phyloP scores from a whole-genome alignment of 2,113 vertebrate species.

The western clawed frog (Xenopus tropicalis) region DNA sequence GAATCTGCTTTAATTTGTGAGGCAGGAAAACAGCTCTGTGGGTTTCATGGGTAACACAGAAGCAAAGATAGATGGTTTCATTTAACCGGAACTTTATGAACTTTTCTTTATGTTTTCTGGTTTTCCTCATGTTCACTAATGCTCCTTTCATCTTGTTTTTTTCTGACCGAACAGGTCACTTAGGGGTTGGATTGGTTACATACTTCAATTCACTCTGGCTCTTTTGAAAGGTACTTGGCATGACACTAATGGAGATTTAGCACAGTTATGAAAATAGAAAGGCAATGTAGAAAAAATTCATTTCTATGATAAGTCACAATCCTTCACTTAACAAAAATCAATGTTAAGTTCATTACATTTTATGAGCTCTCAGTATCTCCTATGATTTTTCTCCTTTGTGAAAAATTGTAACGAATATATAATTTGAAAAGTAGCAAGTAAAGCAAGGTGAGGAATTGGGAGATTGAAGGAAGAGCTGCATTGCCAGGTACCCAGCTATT shows the following conservation, averaged over 20 bases:
- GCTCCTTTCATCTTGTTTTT: slow-evolving; percentile 43
- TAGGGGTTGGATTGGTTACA: slow-evolving; percentile 35
- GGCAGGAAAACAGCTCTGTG: not conserved
- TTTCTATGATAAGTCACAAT: slow-evolving; percentile 38
- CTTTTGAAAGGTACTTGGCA: slow-evolving; percentile 41
- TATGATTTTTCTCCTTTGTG: slow-evolving; percentile 10
- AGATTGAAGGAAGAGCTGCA: not conserved
- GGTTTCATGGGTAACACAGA: slow-evolving; percentile 6
- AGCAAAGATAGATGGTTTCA: slow-evolving; percentile 29
- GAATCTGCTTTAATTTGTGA: not conserved
- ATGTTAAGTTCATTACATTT: slow-evolving; percentile 45
- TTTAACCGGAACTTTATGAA: slow-evolving; percentile 20
- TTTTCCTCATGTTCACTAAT: slow-evolving; percentile 22
- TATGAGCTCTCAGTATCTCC: slow-evolving; percentile 49
- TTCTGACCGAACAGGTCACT: slow-evolving; percentile 40
- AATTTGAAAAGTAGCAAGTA: slow-evolving; percentile 9
- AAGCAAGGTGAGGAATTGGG: not conserved
- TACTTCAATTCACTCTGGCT: slow-evolving; percentile 39
- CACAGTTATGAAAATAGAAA: slow-evolving; percentile 47
- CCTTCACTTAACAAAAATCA: slow-evolving; percentile 44
- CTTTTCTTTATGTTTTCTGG: slow-evolving; percentile 34
- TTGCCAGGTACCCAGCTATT: too few species aligned
- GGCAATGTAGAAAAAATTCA: slow-evolving; percentile 20
- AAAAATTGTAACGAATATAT: slow-evolving; percentile 38
- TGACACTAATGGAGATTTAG: slow-evolving; percentile 46